Base-by-base conservation (phyloP, 2,888 invertebrate species). In the Xestia xanthographa region DNA sequence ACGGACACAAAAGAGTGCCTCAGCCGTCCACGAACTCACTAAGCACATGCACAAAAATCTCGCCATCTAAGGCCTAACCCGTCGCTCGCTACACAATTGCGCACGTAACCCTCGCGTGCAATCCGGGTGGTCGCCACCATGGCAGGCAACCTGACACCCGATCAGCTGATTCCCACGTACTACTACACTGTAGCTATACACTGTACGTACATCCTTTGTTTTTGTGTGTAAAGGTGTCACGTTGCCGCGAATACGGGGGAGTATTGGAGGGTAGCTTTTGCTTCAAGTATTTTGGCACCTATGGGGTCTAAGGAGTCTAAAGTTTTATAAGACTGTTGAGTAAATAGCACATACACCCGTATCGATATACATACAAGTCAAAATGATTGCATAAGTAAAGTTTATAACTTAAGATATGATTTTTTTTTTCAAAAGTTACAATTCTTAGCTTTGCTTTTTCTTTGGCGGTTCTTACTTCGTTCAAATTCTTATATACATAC, bases 91-190 rank as follows among this genome's bases (percentile, higher is more conserved):
- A 60, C 60, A 34, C 34, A 58, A 58, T 58, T 58, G 29, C 17
- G 29, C 58, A 60, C 29, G 60, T 60, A 60, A 34, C 60, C 60
- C 60, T 34, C 11, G 58, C 58, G 20, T 60, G 60, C 60, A 60
- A 20, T 5, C 53, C 34, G 65, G 41, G 65, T 65, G 43, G 41
- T 22, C n/a, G 20, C 53, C 38, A 34, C 60, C 60, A 20, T 34
- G 20, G 60, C 29, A 34, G 60, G 34, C 20, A 60, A 70, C 60
- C 11, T 20, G 60, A 60, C 34, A 60, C 60, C 34, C 29, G 60
- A 60, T 60, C 60, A 60, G 60, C 60, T 60, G 60, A 60, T 60
- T 60, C 60, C 11, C 60, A 60, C 60, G 60, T 60, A 60, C 58
- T 56, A 26, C 20, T 8, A 11, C 11, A n/a, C 8, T 34, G 60